A percentile compares a stretch with the other conserved stretches of the same genome.
Evolutionary conservation across 2,797 vertebrate genomes (phyloP).

Genomic region (Rhabdophis nuchalis): DNA sequence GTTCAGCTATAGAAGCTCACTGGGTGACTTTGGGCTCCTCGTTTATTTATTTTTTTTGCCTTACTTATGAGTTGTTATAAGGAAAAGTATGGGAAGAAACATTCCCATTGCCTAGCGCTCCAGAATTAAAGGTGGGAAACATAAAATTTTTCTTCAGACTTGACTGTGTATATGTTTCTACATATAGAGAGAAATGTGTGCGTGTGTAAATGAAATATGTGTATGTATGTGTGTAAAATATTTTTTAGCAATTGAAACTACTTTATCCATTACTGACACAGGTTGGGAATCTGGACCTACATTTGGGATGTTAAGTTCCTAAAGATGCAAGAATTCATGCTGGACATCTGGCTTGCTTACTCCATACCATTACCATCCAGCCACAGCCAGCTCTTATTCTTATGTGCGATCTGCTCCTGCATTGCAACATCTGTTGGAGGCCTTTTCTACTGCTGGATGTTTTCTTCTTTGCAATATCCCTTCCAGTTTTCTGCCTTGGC

Average conservation of each 20-base stretch:
- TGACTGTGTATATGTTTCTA: not conserved
- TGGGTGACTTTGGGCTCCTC: not conserved
- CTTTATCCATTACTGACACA: conserved; percentile 22
- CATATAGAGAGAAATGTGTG: not conserved
- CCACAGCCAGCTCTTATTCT: conserved; percentile 68
- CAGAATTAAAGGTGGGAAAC: not conserved
- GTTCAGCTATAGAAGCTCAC: not conserved
- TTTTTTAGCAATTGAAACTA: not conserved
- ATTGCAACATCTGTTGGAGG: conserved; percentile 64
- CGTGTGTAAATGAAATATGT: not conserved
- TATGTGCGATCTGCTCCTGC: conserved; percentile 76
- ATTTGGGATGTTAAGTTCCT: conserved; percentile 40
- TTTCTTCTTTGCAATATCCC: conserved; percentile 71
- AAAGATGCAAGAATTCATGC: not conserved
- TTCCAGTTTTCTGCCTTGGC: conserved; percentile 33
- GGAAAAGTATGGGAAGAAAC: not conserved
- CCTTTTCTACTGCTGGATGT: conserved; percentile 82
- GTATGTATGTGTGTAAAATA: not conserved
- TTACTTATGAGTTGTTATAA: not conserved
- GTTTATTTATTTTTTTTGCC: not conserved
- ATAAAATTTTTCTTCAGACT: not conserved
- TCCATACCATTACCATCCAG: conserved; percentile 72
- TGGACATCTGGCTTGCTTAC: conserved; percentile 77
- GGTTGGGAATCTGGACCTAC: conserved; percentile 23
- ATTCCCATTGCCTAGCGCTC: not conserved